Conservation (phyloP, 2,888 invertebrate species). For the Ennomos fuscantarius region DNA sequence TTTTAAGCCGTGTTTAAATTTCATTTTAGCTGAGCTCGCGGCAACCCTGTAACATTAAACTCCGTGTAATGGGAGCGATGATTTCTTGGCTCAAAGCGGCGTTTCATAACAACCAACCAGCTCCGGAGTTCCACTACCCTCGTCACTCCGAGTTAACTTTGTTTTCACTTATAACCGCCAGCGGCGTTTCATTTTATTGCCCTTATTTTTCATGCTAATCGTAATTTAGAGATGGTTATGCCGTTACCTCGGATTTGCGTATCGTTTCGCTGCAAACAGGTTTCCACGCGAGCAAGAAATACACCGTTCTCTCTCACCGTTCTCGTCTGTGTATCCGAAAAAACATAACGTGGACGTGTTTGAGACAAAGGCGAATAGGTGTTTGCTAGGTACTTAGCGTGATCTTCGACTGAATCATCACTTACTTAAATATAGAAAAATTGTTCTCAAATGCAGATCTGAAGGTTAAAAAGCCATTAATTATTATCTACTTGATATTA, state of each 20-base stretch:
- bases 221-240: conserved; percentile 27
- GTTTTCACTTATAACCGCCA: conserved; percentile 64
- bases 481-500: too few relatives aligned
- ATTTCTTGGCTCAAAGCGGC: conserved; percentile 73
- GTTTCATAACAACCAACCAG: conserved; percentile 62
- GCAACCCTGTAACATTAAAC: conserved; percentile 58
- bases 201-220: conserved; percentile 41
- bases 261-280: conserved; percentile 4
- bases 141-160: conserved; percentile 68
- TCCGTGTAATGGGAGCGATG: conserved; percentile 69
- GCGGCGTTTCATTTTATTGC: conserved; percentile 47
- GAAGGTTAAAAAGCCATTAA: too few relatives aligned
- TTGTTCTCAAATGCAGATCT: too few relatives aligned
- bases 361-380: too few relatives aligned
- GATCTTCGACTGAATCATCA: too few relatives aligned
- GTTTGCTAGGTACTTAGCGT: too few relatives aligned
- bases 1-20: not conserved
- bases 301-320: too few relatives aligned
- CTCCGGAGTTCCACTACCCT: conserved; percentile 60
- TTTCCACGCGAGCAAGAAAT: too few relatives aligned
- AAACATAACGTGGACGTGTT: too few relatives aligned
- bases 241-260: conserved; percentile 19
- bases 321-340: too few relatives aligned
- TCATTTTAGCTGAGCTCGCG: conserved; percentile 12
- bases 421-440: too few relatives aligned